Percentiles rank a stretch among this genome's conserved stretches.
Evolutionary conservation across 2,797 vertebrate species (phyloP).

Genomic region (Amblyraja radiata): DNA sequence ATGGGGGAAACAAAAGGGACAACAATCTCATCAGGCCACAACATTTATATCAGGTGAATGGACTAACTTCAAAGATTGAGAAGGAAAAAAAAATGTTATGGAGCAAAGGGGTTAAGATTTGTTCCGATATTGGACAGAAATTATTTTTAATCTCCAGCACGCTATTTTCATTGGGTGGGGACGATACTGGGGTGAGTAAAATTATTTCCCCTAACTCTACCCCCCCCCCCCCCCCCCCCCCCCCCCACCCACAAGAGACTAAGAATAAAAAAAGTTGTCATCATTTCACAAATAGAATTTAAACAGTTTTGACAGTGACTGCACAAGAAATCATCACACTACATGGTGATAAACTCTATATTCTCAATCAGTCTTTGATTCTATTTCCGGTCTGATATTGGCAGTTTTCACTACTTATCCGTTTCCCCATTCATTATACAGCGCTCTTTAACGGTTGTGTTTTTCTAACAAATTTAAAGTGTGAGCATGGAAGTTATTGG

Average conservation of each 20-base stretch:
- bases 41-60: neutral
- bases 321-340: neutral
- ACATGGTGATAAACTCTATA: neutral
- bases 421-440: neutral
- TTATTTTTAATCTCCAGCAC: neutral
- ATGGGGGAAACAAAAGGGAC: no score
- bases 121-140: neutral
- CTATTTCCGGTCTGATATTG: conserved; percentile 3
- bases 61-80: neutral
- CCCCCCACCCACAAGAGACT: no score
- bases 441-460: neutral
- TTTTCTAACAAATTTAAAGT: neutral
- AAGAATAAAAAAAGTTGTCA: neutral
- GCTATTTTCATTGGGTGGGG: neutral
- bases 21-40: neutral
- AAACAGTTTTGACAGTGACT: neutral
- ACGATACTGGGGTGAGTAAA: neutral
- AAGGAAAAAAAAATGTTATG: neutral
- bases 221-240: no score
- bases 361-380: neutral
- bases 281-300: neutral
- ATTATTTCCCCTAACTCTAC: neutral
- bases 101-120: neutral
- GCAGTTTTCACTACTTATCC: neutral
- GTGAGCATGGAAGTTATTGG: neutral